Conservation (phyloP, 2,888 invertebrate genomes). For the Andrena marginata region DNA sequence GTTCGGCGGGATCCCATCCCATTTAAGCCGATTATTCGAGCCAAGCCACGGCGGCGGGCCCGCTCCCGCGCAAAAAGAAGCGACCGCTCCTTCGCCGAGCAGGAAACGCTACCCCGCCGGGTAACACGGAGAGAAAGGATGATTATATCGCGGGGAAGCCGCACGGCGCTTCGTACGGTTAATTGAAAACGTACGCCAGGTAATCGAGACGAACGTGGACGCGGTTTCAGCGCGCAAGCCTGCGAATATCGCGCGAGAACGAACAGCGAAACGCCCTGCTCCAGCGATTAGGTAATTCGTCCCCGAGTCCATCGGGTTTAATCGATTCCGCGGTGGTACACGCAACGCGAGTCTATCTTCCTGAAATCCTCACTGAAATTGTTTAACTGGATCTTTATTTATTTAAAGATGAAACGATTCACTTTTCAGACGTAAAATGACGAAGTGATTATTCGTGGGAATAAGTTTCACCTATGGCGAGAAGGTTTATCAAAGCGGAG, state of each 20-base stretch:
- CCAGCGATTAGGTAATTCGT: not conserved
- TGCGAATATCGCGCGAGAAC: constrained; percentile 20
- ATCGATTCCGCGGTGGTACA: not conserved
- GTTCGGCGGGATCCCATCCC: constrained; percentile 54
- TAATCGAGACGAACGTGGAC: not conserved
- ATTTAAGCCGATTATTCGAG: constrained; percentile 71
- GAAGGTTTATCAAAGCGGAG: no score
- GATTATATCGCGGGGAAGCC: constrained; percentile 28
- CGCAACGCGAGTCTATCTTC: no score
- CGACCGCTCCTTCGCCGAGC: not conserved
- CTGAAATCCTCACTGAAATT: no score
- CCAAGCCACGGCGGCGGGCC: constrained; percentile 31
- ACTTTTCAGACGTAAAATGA: no score
- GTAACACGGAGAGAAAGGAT: constrained; percentile 15
- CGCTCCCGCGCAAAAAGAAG: constrained; percentile 45
- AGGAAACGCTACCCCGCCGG: constrained; percentile 21
- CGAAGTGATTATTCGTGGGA: no score
- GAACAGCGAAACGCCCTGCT: not conserved
- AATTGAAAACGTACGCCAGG: constrained; percentile 35
- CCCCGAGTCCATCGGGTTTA: not conserved
- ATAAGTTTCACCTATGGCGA: no score
- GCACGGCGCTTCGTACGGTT: constrained; percentile 8
- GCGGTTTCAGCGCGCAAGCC: not conserved
- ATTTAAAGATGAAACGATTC: no score
- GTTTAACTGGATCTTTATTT: no score